A percentile compares a stretch with the other conserved stretches of the same genome.
These are phyloP conservation scores for Zophobas atratus DNA, from an alignment of 1,140 invertebrate genomes.

Conservation along the genomic window DNA sequence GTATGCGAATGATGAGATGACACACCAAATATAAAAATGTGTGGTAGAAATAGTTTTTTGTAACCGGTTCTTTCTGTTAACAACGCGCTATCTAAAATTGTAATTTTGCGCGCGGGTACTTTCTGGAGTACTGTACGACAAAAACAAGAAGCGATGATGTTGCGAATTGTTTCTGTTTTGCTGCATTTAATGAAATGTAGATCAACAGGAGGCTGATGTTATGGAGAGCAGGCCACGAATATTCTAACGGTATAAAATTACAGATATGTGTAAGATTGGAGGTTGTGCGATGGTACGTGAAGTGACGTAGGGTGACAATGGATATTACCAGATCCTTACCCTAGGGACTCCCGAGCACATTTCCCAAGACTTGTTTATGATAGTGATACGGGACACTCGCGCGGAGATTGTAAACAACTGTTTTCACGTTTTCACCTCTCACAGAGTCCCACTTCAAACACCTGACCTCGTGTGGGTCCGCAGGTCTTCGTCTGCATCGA, in stretches of 20 bases:
- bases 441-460: slow-evolving; percentile 52
- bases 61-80: slow-evolving; percentile 26
- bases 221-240: slow-evolving; percentile 39
- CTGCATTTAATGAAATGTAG: slow-evolving; percentile 43
- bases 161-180: slow-evolving; percentile 16
- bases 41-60: slow-evolving; percentile 27
- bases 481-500: slow-evolving; percentile 49
- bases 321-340: not conserved
- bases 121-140: not conserved
- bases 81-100: slow-evolving; percentile 7
- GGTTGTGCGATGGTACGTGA: not conserved
- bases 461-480: slow-evolving; percentile 56
- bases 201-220: slow-evolving; percentile 25
- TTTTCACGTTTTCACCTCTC: slow-evolving; percentile 52
- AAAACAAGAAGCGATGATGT: not conserved
- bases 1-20: slow-evolving; percentile 30
- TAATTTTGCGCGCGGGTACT: not conserved
- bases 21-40: slow-evolving; percentile 35
- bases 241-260: slow-evolving; percentile 44
- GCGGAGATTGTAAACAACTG: slow-evolving; percentile 59
- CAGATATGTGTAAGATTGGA: not conserved
- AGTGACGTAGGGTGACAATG: slow-evolving; percentile 11
- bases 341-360: slow-evolving; percentile 42
- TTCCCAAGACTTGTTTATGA: slow-evolving; percentile 26
- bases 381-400: slow-evolving; percentile 46